These are phyloP conservation scores for Athalia circularis DNA, from an alignment of 2,888 invertebrate species.

Conservation along the genomic window DNA sequence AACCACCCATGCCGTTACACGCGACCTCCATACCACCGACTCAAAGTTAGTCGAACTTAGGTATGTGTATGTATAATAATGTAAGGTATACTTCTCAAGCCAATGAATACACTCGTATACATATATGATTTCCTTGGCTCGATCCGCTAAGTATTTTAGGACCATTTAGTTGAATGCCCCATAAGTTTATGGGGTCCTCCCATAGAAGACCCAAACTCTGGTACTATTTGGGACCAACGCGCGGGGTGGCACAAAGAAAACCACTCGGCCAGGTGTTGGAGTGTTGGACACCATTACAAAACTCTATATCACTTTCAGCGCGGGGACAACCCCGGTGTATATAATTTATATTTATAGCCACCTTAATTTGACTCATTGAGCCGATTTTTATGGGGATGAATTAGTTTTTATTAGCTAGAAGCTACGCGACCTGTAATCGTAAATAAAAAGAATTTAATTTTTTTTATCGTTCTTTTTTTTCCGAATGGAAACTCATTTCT, in stretches of 20 bases:
- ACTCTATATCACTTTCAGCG: conserved; percentile 71
- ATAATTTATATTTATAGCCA: conserved; percentile 63
- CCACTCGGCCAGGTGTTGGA: conserved; percentile 68
- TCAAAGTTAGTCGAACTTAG: neutral
- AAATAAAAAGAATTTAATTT: conserved; percentile 17
- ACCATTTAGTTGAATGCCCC: conserved; percentile 66
- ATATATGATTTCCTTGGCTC: conserved; percentile 48
- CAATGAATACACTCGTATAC: conserved; percentile 40
- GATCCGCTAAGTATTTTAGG: conserved; percentile 66
- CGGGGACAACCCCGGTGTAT: conserved; percentile 56
- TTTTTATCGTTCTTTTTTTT: neutral
- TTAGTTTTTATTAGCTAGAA: conserved; percentile 56
- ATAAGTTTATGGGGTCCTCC: conserved; percentile 65
- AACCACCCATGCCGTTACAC: conserved; percentile 50
- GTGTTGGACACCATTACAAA: conserved; percentile 70
- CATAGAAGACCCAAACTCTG: conserved; percentile 49
- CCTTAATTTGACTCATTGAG: conserved; percentile 69
- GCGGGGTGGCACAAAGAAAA: conserved; percentile 61
- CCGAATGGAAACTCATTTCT: too few species aligned
- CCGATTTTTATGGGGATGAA: conserved; percentile 65
- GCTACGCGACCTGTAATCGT: conserved; percentile 29
- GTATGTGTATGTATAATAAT: neutral
- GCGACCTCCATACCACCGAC: neutral
- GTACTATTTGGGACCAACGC: conserved; percentile 53
- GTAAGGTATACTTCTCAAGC: neutral